Percentiles rank a stretch among this genome's conserved stretches.
phyloP scores from a whole-genome alignment of 2,888 invertebrate species.

The Apamea crenata region DNA sequence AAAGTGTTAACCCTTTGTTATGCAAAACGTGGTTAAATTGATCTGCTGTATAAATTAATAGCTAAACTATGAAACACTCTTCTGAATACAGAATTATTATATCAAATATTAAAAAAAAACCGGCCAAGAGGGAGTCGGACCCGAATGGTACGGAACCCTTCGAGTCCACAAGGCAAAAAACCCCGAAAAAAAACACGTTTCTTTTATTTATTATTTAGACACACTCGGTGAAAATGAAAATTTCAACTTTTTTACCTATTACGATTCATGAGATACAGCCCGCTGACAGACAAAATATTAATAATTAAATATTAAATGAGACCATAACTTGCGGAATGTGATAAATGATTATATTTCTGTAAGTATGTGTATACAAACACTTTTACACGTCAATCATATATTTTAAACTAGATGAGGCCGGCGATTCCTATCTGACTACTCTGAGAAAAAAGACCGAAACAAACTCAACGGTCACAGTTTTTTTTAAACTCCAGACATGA shows the following conservation, averaged over 20 bases:
- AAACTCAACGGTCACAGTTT: too few species aligned
- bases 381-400: too few species aligned
- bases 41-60: slow-evolving; percentile 8
- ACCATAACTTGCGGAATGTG: too few species aligned
- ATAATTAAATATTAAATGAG: too few species aligned
- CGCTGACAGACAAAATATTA: background rate
- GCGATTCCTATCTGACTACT: too few species aligned
- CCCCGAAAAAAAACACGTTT: background rate
- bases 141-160: too few species aligned
- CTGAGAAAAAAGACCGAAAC: too few species aligned
- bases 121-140: too few species aligned
- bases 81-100: background rate
- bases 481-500: too few species aligned
- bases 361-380: too few species aligned
- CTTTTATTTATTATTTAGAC: background rate
- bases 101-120: background rate
- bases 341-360: too few species aligned
- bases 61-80: background rate
- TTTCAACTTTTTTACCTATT: background rate
- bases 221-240: background rate
- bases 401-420: too few species aligned
- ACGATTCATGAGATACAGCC: background rate
- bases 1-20: slow-evolving; percentile 28
- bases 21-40: slow-evolving; percentile 30
- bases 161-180: background rate